Percentiles rank a stretch among this genome's conserved stretches.
Evolutionary conservation across 2,888 invertebrate species (phyloP).

Genomic region (Ariolimax columbianus): DNA sequence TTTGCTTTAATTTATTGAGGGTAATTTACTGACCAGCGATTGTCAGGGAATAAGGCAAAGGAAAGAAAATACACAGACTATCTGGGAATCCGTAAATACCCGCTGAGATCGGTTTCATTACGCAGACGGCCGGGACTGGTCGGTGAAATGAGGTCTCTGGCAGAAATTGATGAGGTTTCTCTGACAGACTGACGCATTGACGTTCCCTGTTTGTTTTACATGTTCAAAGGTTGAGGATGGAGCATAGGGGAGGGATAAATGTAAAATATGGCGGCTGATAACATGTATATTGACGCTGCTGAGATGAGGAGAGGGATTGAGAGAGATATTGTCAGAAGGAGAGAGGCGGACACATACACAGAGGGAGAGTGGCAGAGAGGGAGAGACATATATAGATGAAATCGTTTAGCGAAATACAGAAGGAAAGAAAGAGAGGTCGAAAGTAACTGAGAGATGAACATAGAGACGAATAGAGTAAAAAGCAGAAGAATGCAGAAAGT

Average conservation of each 20-base stretch:
- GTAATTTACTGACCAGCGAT: constrained; percentile 32
- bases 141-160: constrained; percentile 28
- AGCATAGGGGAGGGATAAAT: too few species aligned
- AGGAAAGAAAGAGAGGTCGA: not conserved
- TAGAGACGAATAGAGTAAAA: too few species aligned
- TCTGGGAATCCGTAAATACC: constrained; percentile 34
- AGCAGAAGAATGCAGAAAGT: too few species aligned
- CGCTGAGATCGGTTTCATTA: constrained; percentile 32
- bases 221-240: not conserved
- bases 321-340: too few species aligned
- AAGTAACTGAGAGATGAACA: too few species aligned
- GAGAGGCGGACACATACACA: not conserved
- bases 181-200: not conserved
- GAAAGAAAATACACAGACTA: not conserved
- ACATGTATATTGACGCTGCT: too few species aligned
- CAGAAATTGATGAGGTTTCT: constrained; percentile 25
- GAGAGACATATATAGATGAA: too few species aligned
- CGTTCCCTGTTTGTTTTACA: constrained; percentile 13
- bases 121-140: not conserved
- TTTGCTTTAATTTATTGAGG: constrained; percentile 49
- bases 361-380: not conserved
- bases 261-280: too few species aligned
- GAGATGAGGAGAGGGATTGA: too few species aligned
- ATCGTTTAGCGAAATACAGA: too few species aligned
- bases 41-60: not conserved